phyloP scores from a whole-genome alignment of 2,797 vertebrate genomes.

The Telmatherina bonti region DNA sequence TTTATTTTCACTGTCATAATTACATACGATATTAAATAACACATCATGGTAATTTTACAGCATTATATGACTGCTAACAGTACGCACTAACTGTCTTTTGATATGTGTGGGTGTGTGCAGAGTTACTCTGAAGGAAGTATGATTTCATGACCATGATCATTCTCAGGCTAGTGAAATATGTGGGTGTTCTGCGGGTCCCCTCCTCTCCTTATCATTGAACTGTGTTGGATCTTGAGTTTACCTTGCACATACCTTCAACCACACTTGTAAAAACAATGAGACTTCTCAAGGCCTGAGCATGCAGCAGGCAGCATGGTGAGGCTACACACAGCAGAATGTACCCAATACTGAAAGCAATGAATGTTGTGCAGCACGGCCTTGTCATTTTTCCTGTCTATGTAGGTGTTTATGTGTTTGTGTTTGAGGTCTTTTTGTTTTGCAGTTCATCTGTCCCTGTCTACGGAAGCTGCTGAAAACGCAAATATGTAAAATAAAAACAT shows the following conservation, averaged over 20 bases:
- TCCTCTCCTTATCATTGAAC: conserved; percentile 8
- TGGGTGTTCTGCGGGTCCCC: conserved; percentile 38
- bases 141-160: conserved; percentile 14
- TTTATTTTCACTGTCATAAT: no score
- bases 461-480: no score
- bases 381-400: conserved; percentile 43
- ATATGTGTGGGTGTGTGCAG: conserved; percentile 21
- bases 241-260: conserved; percentile 21
- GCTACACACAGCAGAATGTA: conserved; percentile 19
- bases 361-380: conserved; percentile 42
- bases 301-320: conserved; percentile 15
- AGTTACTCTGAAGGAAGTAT: conserved; percentile 31
- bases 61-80: not conserved
- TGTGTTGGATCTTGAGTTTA: conserved; percentile 42
- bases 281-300: conserved; percentile 13
- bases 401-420: conserved; percentile 16
- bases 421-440: conserved; percentile 2
- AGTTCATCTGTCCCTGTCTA: not conserved
- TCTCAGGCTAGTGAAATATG: conserved; percentile 17
- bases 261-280: conserved; percentile 36
- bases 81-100: not conserved
- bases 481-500: no score
- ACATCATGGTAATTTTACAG: not conserved
- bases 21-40: no score
- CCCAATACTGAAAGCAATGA: conserved; percentile 28